These are phyloP conservation scores for Salpingus planirostris DNA, from an alignment of 2,888 invertebrate genomes.

Conservation along the genomic window DNA sequence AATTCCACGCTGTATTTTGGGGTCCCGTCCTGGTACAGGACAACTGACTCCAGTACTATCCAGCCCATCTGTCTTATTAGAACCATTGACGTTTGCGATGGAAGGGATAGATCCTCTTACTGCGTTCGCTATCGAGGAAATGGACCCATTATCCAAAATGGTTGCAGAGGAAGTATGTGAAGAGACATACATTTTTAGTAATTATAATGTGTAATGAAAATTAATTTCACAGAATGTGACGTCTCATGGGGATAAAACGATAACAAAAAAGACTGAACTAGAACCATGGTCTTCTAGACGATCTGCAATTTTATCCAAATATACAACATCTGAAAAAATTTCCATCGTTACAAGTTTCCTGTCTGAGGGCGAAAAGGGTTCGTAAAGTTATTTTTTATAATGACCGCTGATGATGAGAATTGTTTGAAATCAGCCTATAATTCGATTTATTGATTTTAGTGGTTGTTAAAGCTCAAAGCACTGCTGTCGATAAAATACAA, in stretches of 20 bases:
- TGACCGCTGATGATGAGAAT: too few species aligned
- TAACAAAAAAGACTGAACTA: conserved; percentile 37
- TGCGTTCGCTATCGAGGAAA: conserved; percentile 55
- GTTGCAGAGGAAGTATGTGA: conserved; percentile 40
- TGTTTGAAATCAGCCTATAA: not conserved
- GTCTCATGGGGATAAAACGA: too few species aligned
- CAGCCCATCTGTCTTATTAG: conserved; percentile 40
- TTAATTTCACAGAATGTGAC: too few species aligned
- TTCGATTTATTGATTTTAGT: conserved; percentile 45
- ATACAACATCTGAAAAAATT: conserved; percentile 88
- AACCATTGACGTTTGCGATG: conserved; percentile 49
- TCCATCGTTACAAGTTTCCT: conserved; percentile 85
- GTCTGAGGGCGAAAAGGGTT: conserved; percentile 72
- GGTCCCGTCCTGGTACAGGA: conserved; percentile 44
- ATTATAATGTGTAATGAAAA: too few species aligned
- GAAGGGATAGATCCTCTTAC: conserved; percentile 69
- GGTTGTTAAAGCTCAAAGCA: conserved; percentile 71
- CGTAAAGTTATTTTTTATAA: not conserved
- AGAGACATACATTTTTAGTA: too few species aligned
- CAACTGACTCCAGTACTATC: conserved; percentile 43
- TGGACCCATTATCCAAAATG: conserved; percentile 59
- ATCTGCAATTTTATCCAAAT: conserved; percentile 73
- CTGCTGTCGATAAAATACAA: conserved; percentile 79
- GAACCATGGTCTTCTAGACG: conserved; percentile 75
- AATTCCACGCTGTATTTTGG: conserved; percentile 43